Evolutionary conservation across 92 coral and sea anemone genomes (phyloP).

Genomic region (Parazoanthus atlanticus): DNA sequence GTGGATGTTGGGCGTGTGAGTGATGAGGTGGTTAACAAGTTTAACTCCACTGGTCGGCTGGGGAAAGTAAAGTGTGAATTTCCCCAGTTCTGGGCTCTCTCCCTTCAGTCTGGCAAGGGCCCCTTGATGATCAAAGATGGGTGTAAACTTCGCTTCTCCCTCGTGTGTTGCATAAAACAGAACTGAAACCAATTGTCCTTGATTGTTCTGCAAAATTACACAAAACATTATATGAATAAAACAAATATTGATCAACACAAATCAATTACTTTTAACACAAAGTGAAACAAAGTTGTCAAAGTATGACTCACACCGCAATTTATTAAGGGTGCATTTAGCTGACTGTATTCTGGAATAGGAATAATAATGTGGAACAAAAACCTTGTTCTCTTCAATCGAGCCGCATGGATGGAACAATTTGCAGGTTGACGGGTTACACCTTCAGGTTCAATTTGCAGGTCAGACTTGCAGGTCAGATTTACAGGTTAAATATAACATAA

Average conservation of each 20-base stretch:
- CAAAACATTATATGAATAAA: too few relatives aligned
- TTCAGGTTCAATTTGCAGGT: too few relatives aligned
- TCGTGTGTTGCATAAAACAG: conserved; percentile 91
- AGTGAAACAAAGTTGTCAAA: background rate
- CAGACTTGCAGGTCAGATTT: too few relatives aligned
- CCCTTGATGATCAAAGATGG: conserved; percentile 59
- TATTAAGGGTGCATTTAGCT: too few relatives aligned
- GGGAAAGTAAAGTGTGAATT: conserved; percentile 73
- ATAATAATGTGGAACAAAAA: too few relatives aligned
- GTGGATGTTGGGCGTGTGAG: conserved; percentile 90
- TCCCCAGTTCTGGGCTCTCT: conserved; percentile 86
- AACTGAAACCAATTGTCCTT: conserved; percentile 81
- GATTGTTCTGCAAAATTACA: conserved; percentile 60
- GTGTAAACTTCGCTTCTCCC: conserved; percentile 65
- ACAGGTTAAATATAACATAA: too few relatives aligned
- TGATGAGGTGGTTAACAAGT: conserved; percentile 73
- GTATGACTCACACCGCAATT: too few relatives aligned
- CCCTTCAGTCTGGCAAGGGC: conserved; percentile 75
- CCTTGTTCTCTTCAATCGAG: too few relatives aligned
- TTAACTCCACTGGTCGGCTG: conserved; percentile 62
- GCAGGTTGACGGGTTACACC: too few relatives aligned
- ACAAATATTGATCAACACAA: too few relatives aligned
- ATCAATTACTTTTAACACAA: background rate
- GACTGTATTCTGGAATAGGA: too few relatives aligned
- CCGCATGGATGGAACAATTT: too few relatives aligned